These are phyloP conservation scores for Periplaneta americana DNA, from an alignment of 1,140 invertebrate species.

Conservation along the genomic window DNA sequence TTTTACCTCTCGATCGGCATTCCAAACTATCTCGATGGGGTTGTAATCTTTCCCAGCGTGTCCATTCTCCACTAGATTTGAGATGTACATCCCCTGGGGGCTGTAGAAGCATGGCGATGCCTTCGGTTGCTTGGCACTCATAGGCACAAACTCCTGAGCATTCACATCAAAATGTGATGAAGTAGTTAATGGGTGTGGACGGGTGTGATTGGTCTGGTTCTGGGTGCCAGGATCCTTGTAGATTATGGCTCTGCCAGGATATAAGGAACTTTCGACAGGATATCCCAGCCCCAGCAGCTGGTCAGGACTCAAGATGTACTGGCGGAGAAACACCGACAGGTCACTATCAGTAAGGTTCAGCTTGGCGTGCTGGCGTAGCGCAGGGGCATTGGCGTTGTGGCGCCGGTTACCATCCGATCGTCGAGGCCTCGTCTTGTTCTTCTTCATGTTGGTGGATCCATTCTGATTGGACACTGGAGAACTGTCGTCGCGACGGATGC, in stretches of 20 bases:
- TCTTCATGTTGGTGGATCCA: conserved; percentile 18
- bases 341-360: conserved; percentile 36
- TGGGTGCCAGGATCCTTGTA: conserved; percentile 44
- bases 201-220: conserved; percentile 12
- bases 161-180: conserved; percentile 49
- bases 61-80: background rate
- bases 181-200: conserved; percentile 20
- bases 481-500: conserved; percentile 32
- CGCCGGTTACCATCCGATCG: background rate
- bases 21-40: conserved; percentile 8
- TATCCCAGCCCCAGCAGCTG: conserved; percentile 65
- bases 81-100: background rate
- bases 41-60: conserved; percentile 16
- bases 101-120: background rate
- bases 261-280: conserved; percentile 55
- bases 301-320: conserved; percentile 56
- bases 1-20: conserved; percentile 23
- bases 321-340: conserved; percentile 41
- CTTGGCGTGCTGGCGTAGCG: conserved; percentile 32
- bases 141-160: conserved; percentile 57
- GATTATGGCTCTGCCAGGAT: conserved; percentile 53
- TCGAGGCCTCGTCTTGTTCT: conserved; percentile 9
- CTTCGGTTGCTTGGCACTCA: background rate
- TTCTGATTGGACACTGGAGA: conserved; percentile 16
- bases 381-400: conserved; percentile 17